Conservation (phyloP, 2,113 vertebrate genomes). For the Prunella himalayana region DNA sequence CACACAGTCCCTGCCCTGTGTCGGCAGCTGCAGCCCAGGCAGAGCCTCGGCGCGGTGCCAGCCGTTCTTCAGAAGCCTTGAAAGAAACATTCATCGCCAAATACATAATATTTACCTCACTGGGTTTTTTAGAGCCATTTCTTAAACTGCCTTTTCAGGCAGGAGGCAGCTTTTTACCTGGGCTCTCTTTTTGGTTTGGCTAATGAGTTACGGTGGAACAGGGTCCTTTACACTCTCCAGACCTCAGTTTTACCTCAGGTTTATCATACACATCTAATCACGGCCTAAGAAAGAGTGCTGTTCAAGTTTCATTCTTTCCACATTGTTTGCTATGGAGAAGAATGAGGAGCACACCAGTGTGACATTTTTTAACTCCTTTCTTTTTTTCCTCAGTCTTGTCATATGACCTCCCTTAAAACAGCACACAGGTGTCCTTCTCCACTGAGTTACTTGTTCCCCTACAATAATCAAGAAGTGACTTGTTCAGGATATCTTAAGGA, state of each 20-base stretch:
- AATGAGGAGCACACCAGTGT: neutral
- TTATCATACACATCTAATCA: neutral
- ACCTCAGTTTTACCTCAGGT: neutral
- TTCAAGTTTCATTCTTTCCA: neutral
- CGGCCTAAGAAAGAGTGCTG: neutral
- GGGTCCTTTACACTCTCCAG: neutral
- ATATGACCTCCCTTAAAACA: neutral
- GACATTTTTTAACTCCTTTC: neutral
- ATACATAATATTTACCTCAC: conserved; percentile 5
- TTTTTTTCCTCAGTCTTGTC: neutral
- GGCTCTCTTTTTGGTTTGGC: neutral
- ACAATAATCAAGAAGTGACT: neutral
- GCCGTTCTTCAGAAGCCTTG: neutral
- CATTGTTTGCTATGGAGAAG: neutral
- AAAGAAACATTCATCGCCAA: conserved; percentile 49
- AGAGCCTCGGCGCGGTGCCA: neutral
- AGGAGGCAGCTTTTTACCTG: neutral
- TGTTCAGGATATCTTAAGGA: neutral
- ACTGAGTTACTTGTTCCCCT: neutral
- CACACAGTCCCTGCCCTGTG: conserved; percentile 34
- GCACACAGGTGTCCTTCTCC: neutral
- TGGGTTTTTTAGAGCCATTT: conserved; percentile 9
- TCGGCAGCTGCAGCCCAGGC: conserved; percentile 20
- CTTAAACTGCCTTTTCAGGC: conserved; percentile 37
- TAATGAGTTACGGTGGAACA: neutral